These are phyloP conservation scores for Monarcha castaneiventris DNA, from an alignment of 2,113 vertebrate species.

Conservation along the genomic window DNA sequence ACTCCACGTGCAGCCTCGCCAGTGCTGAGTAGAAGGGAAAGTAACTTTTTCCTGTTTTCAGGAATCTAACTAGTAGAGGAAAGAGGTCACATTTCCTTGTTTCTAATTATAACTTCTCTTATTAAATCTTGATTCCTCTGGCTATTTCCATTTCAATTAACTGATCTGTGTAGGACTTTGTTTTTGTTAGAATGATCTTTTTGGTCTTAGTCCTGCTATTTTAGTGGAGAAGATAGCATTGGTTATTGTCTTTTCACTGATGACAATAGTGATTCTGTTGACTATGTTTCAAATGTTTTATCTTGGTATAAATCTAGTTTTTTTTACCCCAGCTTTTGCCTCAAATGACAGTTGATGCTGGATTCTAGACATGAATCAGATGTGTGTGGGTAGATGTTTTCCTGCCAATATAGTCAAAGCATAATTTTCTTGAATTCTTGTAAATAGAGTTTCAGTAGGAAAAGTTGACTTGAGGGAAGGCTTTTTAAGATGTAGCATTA, in stretches of 20 bases:
- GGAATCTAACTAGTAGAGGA: neutral
- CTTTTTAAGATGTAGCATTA: neutral
- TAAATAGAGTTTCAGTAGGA: neutral
- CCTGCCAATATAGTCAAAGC: neutral
- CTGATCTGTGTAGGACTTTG: neutral
- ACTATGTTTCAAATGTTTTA: neutral
- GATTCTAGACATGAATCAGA: neutral
- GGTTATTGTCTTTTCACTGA: neutral
- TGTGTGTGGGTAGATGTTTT: neutral
- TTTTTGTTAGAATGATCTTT: neutral
- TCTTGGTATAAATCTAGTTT: neutral
- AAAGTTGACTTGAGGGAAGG: neutral
- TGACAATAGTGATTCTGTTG: neutral
- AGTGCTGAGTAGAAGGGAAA: neutral
- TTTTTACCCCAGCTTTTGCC: neutral
- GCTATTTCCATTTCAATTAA: neutral
- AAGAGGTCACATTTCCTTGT: neutral
- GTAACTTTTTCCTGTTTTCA: neutral
- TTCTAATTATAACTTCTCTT: neutral
- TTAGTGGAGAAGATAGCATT: neutral
- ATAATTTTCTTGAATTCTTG: neutral
- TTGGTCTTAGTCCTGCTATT: neutral
- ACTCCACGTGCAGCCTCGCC: neutral
- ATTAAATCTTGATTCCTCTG: neutral
- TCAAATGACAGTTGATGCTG: neutral